Conservation (phyloP, 2,888 invertebrate species). For the Koerneria pararmatus region DNA sequence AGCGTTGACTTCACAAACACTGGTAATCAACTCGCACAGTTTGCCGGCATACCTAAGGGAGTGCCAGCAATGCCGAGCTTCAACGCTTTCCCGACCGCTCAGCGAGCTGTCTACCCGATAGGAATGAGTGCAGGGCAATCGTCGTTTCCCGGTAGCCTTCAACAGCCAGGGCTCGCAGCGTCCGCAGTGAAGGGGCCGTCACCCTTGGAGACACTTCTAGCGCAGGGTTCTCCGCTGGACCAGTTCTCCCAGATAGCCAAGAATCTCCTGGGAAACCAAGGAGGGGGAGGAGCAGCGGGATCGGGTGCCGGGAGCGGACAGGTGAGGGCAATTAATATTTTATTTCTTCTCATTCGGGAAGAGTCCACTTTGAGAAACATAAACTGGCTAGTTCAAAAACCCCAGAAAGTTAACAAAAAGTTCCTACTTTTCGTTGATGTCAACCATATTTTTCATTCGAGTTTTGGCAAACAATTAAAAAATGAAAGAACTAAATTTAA, state of each 20-base stretch:
- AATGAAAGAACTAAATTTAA: no score
- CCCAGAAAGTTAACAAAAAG: no score
- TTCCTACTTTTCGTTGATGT: not conserved
- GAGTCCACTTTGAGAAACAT: no score
- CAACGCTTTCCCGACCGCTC: not conserved
- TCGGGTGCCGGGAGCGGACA: slow-evolving; percentile 36
- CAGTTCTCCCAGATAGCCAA: slow-evolving; percentile 48
- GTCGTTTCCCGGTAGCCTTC: not conserved
- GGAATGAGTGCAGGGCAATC: not conserved
- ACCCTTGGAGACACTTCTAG: slow-evolving; percentile 30
- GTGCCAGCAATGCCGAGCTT: slow-evolving; percentile 12
- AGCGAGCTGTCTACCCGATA: slow-evolving; percentile 2
- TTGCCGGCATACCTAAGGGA: slow-evolving; percentile 20
- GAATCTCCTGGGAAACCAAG: slow-evolving; percentile 43
- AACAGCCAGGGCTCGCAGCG: slow-evolving; percentile 3
- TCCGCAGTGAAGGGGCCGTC: slow-evolving; percentile 9
- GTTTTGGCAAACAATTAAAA: no score
- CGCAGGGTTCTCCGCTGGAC: slow-evolving; percentile 34
- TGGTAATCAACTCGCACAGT: no score
- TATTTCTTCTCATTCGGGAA: slow-evolving; percentile 24
- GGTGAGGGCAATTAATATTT: slow-evolving; percentile 24
- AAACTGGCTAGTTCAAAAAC: no score
- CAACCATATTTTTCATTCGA: no score
- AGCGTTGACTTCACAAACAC: no score
- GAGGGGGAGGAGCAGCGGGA: slow-evolving; percentile 29